phyloP scores from a whole-genome alignment of 2,113 vertebrate species.

The Gymnobelideus leadbeateri region DNA sequence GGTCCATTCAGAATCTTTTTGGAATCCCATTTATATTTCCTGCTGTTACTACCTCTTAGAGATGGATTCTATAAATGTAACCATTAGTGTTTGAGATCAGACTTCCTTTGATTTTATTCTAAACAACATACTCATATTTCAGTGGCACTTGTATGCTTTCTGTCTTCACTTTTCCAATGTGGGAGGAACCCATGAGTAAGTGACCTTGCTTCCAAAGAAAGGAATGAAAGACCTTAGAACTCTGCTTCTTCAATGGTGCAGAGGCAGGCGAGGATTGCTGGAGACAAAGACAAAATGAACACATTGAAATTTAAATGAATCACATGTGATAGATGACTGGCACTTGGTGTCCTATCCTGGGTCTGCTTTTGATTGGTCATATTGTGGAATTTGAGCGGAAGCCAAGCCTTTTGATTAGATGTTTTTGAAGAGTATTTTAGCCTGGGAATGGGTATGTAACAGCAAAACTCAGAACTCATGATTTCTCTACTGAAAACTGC shows the following conservation, averaged over 20 bases:
- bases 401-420: background rate
- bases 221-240: constrained; percentile 42
- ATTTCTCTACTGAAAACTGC: constrained; percentile 6
- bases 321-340: constrained; percentile 10
- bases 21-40: constrained; percentile 26
- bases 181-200: constrained; percentile 11
- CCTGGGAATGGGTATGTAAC: background rate
- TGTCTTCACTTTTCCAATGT: background rate
- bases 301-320: constrained; percentile 46
- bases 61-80: constrained; percentile 20
- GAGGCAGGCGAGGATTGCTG: constrained; percentile 22
- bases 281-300: constrained; percentile 33
- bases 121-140: constrained; percentile 23
- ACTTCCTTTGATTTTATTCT: background rate
- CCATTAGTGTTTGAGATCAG: background rate
- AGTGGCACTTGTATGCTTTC: background rate
- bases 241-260: constrained; percentile 35
- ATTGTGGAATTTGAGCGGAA: background rate
- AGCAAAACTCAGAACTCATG: background rate
- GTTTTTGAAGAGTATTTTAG: background rate
- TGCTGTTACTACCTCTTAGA: background rate
- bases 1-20: constrained; percentile 3
- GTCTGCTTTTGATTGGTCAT: background rate
- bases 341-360: background rate
- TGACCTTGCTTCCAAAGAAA: constrained; percentile 21